Conservation (phyloP, 2,888 invertebrate species). For the Cheilosia impressa region DNA sequence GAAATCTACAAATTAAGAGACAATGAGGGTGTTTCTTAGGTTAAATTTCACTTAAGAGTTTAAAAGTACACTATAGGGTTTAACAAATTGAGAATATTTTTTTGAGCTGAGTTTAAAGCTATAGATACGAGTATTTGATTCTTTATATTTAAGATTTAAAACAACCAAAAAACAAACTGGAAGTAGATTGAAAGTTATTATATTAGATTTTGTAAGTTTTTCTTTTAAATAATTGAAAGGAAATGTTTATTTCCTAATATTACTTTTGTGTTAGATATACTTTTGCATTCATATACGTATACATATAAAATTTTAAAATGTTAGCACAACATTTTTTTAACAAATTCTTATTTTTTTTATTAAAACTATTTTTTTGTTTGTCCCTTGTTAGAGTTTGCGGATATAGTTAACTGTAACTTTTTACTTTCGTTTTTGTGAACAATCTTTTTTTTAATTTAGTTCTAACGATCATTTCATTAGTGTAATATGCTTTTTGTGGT, state of each 20-base stretch:
- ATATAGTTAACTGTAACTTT: conserved; percentile 52
- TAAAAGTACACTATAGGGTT: conserved; percentile 12
- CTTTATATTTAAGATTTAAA: conserved; percentile 2
- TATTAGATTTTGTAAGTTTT: not conserved
- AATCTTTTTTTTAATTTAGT: conserved; percentile 23
- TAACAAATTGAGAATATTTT: conserved; percentile 40
- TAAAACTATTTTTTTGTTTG: not conserved
- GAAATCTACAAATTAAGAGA: conserved; percentile 31
- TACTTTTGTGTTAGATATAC: conserved; percentile 9
- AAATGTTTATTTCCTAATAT: not conserved
- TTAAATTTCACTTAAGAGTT: conserved; percentile 19
- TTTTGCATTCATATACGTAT: not conserved
- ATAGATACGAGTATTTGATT: conserved; percentile 45
- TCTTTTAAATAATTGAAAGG: not conserved
- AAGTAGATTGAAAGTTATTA: conserved; percentile 16
- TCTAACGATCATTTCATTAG: conserved; percentile 12
- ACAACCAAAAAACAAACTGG: conserved; percentile 26
- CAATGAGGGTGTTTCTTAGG: conserved; percentile 26
- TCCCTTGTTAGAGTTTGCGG: conserved; percentile 68
- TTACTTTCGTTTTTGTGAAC: conserved; percentile 28
- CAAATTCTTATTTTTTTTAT: not conserved
- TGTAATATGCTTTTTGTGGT: conserved; percentile 25
- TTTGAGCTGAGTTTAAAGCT: conserved; percentile 58
- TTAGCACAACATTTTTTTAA: conserved; percentile 47
- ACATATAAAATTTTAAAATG: conserved; percentile 54